Conservation (phyloP, 2,113 vertebrate genomes). For the Catagonus wagneri region DNA sequence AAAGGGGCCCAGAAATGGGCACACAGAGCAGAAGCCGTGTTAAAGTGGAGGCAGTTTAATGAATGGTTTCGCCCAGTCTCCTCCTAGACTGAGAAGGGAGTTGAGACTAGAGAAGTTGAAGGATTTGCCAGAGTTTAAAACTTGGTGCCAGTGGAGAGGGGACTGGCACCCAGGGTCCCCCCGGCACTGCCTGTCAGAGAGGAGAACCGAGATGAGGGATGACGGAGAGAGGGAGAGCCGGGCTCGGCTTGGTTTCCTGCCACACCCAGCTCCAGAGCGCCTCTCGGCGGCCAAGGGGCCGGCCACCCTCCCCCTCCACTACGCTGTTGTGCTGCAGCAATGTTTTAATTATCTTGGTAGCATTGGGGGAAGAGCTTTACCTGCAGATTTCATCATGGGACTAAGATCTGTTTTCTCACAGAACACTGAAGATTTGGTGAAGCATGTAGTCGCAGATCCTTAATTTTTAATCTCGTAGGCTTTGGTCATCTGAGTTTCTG, state of each 20-base stretch:
- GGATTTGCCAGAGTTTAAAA: background rate
- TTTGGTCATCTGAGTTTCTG: background rate
- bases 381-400: background rate
- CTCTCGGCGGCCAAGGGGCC: no score
- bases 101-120: background rate
- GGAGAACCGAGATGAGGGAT: background rate
- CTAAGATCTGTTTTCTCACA: background rate
- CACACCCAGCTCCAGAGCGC: fast-evolving
- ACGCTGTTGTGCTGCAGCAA: background rate
- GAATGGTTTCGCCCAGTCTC: background rate
- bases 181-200: background rate
- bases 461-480: background rate
- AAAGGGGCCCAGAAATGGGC: background rate
- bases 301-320: background rate
- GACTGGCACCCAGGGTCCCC: background rate
- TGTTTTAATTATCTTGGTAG: conserved; percentile 7
- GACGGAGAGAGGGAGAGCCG: background rate
- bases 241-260: no score
- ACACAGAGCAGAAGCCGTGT: conserved; percentile 2
- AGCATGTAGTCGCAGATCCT: background rate
- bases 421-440: background rate
- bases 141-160: background rate
- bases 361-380: background rate
- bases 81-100: background rate
- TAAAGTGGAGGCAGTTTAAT: background rate